Percentiles rank a stretch among this genome's conserved stretches.
These are phyloP conservation scores for Toxotes jaculatrix DNA, from an alignment of 2,113 vertebrate genomes.

Conservation along the genomic window DNA sequence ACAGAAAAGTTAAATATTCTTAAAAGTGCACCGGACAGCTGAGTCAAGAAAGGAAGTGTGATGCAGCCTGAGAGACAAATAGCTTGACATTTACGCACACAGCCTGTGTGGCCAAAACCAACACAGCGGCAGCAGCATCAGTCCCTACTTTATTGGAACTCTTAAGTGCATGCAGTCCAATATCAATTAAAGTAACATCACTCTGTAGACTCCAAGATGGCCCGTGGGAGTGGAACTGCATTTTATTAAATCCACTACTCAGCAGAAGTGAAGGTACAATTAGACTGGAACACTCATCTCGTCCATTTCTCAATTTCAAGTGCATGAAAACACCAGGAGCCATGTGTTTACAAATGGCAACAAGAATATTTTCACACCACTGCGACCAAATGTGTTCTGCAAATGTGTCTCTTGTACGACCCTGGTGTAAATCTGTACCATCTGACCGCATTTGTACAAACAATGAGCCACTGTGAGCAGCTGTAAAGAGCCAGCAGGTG, in stretches of 20 bases:
- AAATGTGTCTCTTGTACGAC: constrained; percentile 24
- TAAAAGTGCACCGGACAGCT: constrained; percentile 40
- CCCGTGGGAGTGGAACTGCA: background rate
- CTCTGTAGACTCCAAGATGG: constrained; percentile 14
- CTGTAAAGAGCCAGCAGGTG: constrained; percentile 31
- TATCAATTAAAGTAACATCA: constrained; percentile 30
- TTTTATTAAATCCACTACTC: constrained; percentile 50
- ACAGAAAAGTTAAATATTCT: constrained; percentile 47
- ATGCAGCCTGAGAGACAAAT: constrained; percentile 37
- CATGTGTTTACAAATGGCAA: constrained; percentile 1
- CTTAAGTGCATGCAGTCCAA: constrained; percentile 8
- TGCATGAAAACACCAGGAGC: background rate
- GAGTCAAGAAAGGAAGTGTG: constrained; percentile 47
- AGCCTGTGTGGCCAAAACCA: constrained; percentile 38
- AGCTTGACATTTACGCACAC: constrained; percentile 44
- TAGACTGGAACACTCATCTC: background rate
- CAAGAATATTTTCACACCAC: constrained; percentile 1
- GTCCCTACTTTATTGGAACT: constrained; percentile 23
- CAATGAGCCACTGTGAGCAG: background rate
- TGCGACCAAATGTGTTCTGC: constrained; percentile 6
- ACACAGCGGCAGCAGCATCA: constrained; percentile 3
- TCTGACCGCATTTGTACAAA: constrained; percentile 13
- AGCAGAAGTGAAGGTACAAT: constrained; percentile 20
- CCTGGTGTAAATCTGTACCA: constrained; percentile 20
- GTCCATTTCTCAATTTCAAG: background rate